A percentile compares a stretch with the other conserved stretches of the same genome.
These are phyloP conservation scores for Hoplostethus mediterraneus DNA, from an alignment of 2,797 vertebrate species.

Conservation along the genomic window DNA sequence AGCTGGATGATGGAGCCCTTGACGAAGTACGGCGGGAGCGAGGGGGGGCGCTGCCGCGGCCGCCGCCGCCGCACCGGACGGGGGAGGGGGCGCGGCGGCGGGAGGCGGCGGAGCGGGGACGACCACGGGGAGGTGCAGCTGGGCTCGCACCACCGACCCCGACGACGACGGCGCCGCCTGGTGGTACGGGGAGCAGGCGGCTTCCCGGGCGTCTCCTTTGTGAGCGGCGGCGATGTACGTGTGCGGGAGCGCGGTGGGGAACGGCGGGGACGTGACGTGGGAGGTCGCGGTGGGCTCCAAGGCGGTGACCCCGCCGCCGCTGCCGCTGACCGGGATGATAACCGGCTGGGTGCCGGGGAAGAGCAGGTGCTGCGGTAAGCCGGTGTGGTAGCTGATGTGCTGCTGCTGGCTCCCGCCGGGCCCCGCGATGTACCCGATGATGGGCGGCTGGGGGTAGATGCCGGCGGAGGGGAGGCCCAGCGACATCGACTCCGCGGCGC, in stretches of 20 bases:
- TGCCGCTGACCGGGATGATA: slow-evolving; percentile 91
- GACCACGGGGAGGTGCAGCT: slow-evolving; percentile 94
- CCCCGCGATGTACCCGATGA: slow-evolving; percentile 94
- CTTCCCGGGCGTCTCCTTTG: slow-evolving; percentile 90
- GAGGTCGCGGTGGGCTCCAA: slow-evolving; percentile 87
- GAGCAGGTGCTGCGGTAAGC: slow-evolving; percentile 94
- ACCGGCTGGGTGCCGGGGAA: slow-evolving; percentile 94
- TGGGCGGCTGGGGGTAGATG: slow-evolving; percentile 92
- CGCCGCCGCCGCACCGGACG: slow-evolving; percentile 75
- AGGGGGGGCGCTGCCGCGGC: too few species aligned
- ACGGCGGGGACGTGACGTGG: slow-evolving; percentile 82
- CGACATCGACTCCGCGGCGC: slow-evolving; percentile 90
- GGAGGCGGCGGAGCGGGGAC: slow-evolving; percentile 82
- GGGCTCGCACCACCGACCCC: slow-evolving; percentile 90
- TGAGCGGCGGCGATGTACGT: slow-evolving; percentile 90
- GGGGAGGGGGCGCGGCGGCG: slow-evolving; percentile 82
- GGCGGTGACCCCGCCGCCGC: slow-evolving; percentile 82
- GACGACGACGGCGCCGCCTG: slow-evolving; percentile 74
- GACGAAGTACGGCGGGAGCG: slow-evolving; percentile 96
- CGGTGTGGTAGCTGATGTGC: slow-evolving; percentile 88
- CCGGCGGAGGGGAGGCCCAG: slow-evolving; percentile 89
- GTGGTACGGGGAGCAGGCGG: slow-evolving; percentile 73
- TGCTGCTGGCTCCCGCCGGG: slow-evolving; percentile 82
- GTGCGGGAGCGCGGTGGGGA: slow-evolving; percentile 90
- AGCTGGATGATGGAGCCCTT: slow-evolving; percentile 99